These are phyloP conservation scores for Sisyra nigra DNA, from an alignment of 2,888 invertebrate species.

Conservation along the genomic window DNA sequence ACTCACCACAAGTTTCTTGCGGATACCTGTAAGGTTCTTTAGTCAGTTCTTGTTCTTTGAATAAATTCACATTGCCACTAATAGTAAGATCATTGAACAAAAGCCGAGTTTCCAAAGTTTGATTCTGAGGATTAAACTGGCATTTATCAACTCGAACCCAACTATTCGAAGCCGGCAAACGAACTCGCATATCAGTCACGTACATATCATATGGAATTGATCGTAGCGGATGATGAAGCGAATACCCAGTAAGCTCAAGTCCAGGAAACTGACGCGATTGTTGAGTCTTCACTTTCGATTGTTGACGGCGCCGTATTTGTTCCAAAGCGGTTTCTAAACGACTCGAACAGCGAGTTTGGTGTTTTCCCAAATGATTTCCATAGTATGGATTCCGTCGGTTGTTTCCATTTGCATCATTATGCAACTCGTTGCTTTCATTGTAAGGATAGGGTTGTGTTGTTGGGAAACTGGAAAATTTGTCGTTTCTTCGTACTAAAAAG, in stretches of 20 bases:
- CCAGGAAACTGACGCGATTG: slow-evolving; percentile 11
- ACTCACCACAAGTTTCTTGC: slow-evolving; percentile 2
- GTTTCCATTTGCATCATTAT: slow-evolving; percentile 2
- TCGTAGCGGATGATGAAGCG: slow-evolving; percentile 43
- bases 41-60: slow-evolving; percentile 26
- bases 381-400: background rate
- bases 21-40: slow-evolving; percentile 23
- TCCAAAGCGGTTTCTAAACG: slow-evolving; percentile 50
- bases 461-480: slow-evolving; percentile 26
- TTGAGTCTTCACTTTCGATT: slow-evolving; percentile 28
- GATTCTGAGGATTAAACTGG: slow-evolving; percentile 54
- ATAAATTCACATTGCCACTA: slow-evolving; percentile 55
- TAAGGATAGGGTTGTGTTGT: slow-evolving; percentile 21
- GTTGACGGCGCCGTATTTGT: slow-evolving; percentile 41
- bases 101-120: slow-evolving; percentile 58
- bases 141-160: slow-evolving; percentile 65
- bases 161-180: slow-evolving; percentile 44
- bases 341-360: slow-evolving; percentile 36
- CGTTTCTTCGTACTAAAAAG: slow-evolving; percentile 15
- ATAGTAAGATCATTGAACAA: slow-evolving; percentile 66
- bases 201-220: slow-evolving; percentile 50
- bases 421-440: slow-evolving; percentile 14
- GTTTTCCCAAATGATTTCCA: background rate
- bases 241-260: slow-evolving; percentile 44
- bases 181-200: slow-evolving; percentile 50